Conservation (phyloP, 2,797 vertebrate species). For the Salmo trutta region DNA sequence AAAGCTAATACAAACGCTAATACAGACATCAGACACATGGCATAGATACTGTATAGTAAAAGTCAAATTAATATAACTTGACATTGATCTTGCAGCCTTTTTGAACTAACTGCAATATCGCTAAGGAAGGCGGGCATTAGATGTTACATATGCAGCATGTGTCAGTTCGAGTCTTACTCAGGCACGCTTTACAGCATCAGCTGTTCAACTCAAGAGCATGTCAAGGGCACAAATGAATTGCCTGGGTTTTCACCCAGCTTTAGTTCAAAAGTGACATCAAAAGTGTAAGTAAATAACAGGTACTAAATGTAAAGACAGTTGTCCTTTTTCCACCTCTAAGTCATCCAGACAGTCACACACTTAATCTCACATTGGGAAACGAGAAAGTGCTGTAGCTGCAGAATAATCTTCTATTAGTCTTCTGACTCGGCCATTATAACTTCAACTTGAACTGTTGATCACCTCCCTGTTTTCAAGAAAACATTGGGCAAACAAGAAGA, state of each 20-base stretch:
- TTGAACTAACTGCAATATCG: neutral
- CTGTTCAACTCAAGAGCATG: neutral
- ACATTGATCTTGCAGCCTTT: neutral
- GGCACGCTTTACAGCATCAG: neutral
- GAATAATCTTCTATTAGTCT: neutral
- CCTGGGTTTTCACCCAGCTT: neutral
- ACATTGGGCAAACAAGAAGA: neutral
- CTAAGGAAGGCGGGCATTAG: neutral
- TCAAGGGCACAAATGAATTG: constrained; percentile 2
- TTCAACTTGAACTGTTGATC: no score
- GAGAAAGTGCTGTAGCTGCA: neutral
- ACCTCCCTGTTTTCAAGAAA: no score
- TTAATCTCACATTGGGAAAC: no score
- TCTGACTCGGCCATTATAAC: no score
- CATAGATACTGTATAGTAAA: neutral
- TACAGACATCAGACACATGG: neutral
- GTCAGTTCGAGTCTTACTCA: neutral
- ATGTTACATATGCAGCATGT: neutral
- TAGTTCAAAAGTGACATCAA: neutral
- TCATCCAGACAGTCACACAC: no score
- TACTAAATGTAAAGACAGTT: neutral
- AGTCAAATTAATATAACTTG: neutral
- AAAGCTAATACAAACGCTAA: no score
- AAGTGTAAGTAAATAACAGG: neutral
- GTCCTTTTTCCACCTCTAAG: no score